Evolutionary conservation across 2,113 vertebrate genomes (phyloP).

Genomic region (Lepus timidus): DNA sequence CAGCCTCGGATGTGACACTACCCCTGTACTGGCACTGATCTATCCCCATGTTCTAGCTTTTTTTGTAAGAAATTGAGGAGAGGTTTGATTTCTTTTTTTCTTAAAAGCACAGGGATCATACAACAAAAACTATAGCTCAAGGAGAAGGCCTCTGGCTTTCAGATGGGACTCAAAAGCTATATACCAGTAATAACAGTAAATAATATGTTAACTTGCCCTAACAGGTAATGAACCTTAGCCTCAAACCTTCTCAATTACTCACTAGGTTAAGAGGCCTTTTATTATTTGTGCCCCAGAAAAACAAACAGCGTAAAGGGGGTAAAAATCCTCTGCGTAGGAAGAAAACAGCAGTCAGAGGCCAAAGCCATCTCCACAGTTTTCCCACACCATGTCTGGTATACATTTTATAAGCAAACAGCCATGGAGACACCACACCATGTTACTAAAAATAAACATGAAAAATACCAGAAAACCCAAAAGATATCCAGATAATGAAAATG

Average conservation of each 20-base stretch:
- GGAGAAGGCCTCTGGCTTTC: background rate
- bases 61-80: background rate
- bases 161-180: background rate
- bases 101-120: background rate
- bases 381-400: background rate
- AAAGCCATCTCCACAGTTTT: constrained; percentile 6
- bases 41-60: background rate
- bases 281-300: background rate
- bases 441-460: constrained; percentile 13
- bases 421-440: background rate
- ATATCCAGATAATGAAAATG: background rate
- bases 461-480: background rate
- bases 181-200: background rate
- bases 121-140: constrained; percentile 31
- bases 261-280: background rate
- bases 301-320: background rate
- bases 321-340: background rate
- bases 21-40: background rate
- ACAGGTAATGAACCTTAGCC: background rate
- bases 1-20: background rate
- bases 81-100: background rate
- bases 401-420: background rate
- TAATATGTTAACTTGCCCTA: background rate
- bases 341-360: background rate
- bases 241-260: constrained; percentile 5